Conservation (phyloP, 92 coral and sea anemone species). For the Porites evermanni region DNA sequence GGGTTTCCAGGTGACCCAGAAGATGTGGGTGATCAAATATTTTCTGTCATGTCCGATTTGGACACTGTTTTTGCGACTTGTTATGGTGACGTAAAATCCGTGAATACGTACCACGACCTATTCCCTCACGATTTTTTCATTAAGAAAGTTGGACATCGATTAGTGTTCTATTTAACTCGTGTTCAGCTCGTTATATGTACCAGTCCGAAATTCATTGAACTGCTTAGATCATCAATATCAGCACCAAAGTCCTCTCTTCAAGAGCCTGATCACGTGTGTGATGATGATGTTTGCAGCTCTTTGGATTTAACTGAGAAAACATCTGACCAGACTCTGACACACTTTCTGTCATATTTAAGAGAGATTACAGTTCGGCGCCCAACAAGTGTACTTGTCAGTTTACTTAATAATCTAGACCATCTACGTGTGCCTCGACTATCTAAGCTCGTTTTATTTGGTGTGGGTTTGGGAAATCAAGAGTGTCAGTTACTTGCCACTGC, state of each 20-base stretch:
- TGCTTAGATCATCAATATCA: conserved; percentile 1
- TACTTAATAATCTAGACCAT: too few relatives aligned
- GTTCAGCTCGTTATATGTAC: too few relatives aligned
- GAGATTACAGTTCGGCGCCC: neutral
- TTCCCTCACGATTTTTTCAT: neutral
- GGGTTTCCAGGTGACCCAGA: too few relatives aligned
- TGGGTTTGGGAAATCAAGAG: too few relatives aligned
- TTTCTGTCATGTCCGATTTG: neutral
- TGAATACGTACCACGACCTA: too few relatives aligned
- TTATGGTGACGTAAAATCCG: neutral
- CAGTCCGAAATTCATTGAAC: neutral
- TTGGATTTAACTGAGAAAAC: neutral
- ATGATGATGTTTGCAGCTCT: neutral
- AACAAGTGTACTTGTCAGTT: too few relatives aligned
- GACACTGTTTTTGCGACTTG: neutral
- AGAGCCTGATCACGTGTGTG: neutral
- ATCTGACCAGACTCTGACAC: neutral
- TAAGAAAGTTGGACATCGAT: neutral
- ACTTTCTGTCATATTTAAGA: neutral
- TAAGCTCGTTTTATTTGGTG: too few relatives aligned
- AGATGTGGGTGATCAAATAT: too few relatives aligned
- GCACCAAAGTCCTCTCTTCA: conserved; percentile 5
- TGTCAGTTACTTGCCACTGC: too few relatives aligned
- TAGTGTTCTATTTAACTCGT: neutral
- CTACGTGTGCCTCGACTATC: too few relatives aligned